Base-by-base conservation (phyloP, 2,888 invertebrate genomes). In the Drosophila gaucha region DNA sequence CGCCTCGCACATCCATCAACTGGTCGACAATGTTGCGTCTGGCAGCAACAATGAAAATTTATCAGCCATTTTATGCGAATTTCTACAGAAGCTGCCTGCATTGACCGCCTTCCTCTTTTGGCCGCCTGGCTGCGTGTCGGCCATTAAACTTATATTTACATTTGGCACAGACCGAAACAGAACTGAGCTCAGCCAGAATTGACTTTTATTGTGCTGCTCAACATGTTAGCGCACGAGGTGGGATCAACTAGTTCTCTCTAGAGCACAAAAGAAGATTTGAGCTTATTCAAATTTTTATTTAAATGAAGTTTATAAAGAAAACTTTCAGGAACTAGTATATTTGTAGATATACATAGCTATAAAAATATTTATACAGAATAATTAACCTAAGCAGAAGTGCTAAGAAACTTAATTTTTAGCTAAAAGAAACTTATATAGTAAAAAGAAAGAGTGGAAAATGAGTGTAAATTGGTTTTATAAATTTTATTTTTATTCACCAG, bases 61-160 rank as follows among this genome's bases (percentile, higher is more conserved):
- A 85, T 80, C 75, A 74, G 31, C 38, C 83, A 68, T 69, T 82
- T 78, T 74, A 78, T 78, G 86, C 38, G 86, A 64, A 60, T 66
- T 78, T 59, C 49, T 66, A 62, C 54, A 20, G 44, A 22, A 16
- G 24, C n/a, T 10, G 28, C 36, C 12, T n/a, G n/a, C 18, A 22
- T 20, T 38, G 39, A 20, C 24, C 24, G 14, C 9, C 38, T 41
- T 1, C 38, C 24, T 50, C 30, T 50, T 20, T 59, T 71, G 56
- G 39, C 18, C 38, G 39, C 58, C 28, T 41, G 63, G 20, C 59
- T 78, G 55, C 68, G 57, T 64, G 55, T 51, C 46, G 63, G 47
- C 67, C 78, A 77, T 84, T 80, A 76, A 76, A 84, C 66, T 63
- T 55, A 49, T 73, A 65, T 77, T 79, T 77, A 78, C 74, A 74